These are phyloP conservation scores for Ammospiza nelsoni DNA, from an alignment of 2,113 vertebrate genomes.

Conservation along the genomic window DNA sequence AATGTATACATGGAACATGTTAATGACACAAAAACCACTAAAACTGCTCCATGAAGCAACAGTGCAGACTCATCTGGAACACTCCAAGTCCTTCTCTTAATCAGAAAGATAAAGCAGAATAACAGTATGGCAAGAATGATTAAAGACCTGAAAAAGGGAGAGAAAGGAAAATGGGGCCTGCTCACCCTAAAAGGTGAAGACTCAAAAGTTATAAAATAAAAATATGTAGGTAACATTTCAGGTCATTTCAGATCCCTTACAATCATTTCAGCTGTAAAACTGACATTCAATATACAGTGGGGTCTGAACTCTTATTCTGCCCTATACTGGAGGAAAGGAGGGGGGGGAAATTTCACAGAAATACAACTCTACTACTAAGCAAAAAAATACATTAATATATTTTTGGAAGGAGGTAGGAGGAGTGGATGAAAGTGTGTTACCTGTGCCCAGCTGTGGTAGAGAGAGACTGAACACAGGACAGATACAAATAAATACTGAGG, in stretches of 20 bases:
- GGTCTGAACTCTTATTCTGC: neutral
- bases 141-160: neutral
- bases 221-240: neutral
- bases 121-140: neutral
- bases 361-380: neutral
- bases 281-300: neutral
- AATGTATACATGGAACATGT: neutral
- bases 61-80: neutral
- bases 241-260: neutral
- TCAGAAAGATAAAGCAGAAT: neutral
- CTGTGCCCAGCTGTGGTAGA: neutral
- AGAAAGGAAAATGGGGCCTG: neutral
- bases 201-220: neutral
- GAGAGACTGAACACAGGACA: neutral
- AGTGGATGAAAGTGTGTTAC: neutral
- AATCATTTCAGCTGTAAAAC: neutral
- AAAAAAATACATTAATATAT: neutral
- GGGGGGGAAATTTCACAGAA: neutral
- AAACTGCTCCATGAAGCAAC: neutral
- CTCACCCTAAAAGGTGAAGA: neutral
- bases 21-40: neutral
- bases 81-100: neutral
- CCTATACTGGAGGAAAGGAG: neutral
- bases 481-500: neutral
- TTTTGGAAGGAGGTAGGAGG: neutral